Percentiles rank a stretch among this genome's conserved stretches.
Conservation (phyloP, 1,140 invertebrate genomes). For the Calliopsis andreniformis region DNA sequence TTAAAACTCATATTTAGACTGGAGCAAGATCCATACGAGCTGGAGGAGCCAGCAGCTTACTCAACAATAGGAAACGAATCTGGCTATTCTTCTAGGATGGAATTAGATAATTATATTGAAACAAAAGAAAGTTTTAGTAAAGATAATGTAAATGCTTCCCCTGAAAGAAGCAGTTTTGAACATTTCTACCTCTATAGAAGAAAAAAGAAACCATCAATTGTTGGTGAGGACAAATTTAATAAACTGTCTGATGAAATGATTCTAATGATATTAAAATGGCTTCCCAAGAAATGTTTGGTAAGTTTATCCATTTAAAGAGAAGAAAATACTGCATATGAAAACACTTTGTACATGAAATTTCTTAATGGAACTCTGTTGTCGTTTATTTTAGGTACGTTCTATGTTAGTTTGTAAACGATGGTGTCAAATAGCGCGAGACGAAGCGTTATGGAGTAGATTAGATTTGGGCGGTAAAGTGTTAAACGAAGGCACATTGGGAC, state of each 20-base stretch:
- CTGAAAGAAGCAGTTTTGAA: constrained; percentile 68
- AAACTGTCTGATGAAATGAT: constrained; percentile 91
- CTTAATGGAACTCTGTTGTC: no score
- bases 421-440: constrained; percentile 89
- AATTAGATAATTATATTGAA: constrained; percentile 67
- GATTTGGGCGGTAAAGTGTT: constrained; percentile 89
- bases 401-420: constrained; percentile 84
- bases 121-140: constrained; percentile 67
- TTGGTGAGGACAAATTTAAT: constrained; percentile 83
- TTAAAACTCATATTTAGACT: constrained; percentile 52
- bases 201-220: constrained; percentile 71
- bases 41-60: constrained; percentile 61
- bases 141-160: constrained; percentile 59
- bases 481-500: constrained; percentile 85
- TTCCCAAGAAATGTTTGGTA: constrained; percentile 89
- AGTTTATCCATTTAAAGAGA: constrained; percentile 55
- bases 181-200: constrained; percentile 74
- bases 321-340: no score
- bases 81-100: constrained; percentile 70
- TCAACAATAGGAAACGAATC: constrained; percentile 68
- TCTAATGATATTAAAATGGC: constrained; percentile 90
- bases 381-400: constrained; percentile 70
- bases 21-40: constrained; percentile 61
- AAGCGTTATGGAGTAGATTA: constrained; percentile 91
- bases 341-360: no score